Evolutionary conservation across 1,140 invertebrate species (phyloP).

Genomic region (Matsumurasca onukii): DNA sequence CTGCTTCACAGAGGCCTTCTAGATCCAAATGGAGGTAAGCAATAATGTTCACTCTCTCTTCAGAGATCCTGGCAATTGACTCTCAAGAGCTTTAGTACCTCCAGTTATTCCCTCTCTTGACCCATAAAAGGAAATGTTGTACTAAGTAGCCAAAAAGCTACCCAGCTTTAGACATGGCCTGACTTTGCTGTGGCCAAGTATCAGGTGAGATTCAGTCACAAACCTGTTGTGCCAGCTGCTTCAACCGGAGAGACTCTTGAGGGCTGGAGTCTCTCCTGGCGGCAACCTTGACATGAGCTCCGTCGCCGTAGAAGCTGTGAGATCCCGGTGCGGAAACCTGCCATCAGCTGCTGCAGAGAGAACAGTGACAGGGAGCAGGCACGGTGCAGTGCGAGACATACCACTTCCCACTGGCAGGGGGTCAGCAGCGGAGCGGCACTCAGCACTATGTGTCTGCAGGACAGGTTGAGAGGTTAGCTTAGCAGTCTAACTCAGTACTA

Average conservation of each 20-base stretch:
- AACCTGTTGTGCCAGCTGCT: constrained; percentile 84
- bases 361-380: constrained; percentile 81
- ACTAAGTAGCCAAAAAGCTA: no score
- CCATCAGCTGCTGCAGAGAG: constrained; percentile 79
- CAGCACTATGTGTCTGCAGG: constrained; percentile 74
- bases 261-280: constrained; percentile 80
- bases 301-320: constrained; percentile 90
- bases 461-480: no score
- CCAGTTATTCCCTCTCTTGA: no score
- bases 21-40: no score
- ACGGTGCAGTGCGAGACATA: constrained; percentile 73
- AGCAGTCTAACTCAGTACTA: no score
- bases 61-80: no score
- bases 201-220: no score
- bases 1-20: no score
- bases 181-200: neutral
- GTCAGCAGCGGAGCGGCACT: constrained; percentile 79
- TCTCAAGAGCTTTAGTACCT: no score
- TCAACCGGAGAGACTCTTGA: constrained; percentile 76
- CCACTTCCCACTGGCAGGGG: constrained; percentile 80
- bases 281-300: constrained; percentile 90
- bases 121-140: no score
- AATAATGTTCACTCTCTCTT: no score
- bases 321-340: constrained; percentile 86
- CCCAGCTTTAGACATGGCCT: no score